Percentiles rank a stretch among this genome's conserved stretches.
Evolutionary conservation across 2,888 invertebrate species (phyloP).

Genomic region (Pomacea canaliculata): DNA sequence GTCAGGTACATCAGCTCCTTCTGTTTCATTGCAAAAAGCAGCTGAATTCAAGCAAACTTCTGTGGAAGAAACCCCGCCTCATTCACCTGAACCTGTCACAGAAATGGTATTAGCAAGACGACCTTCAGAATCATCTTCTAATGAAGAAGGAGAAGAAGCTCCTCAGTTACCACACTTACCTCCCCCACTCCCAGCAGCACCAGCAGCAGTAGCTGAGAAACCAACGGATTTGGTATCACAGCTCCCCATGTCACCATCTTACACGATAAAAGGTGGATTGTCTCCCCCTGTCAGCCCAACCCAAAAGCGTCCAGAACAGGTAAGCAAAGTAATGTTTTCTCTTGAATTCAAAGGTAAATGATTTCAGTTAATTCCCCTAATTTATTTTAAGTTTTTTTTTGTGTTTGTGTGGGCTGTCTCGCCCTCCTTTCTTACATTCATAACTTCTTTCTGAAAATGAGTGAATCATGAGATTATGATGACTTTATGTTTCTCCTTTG

Average conservation of each 20-base stretch:
- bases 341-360: too few species aligned
- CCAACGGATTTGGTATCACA: background rate
- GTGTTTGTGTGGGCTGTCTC: too few species aligned
- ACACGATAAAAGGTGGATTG: conserved; percentile 49
- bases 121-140: background rate
- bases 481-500: too few species aligned
- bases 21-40: conserved; percentile 55
- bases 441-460: too few species aligned
- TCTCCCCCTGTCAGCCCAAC: conserved; percentile 52
- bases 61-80: conserved; percentile 21
- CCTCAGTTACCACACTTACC: conserved; percentile 36
- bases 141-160: conserved; percentile 33
- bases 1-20: conserved; percentile 33
- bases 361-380: too few species aligned
- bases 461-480: too few species aligned
- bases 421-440: too few species aligned
- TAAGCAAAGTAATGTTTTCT: conserved; percentile 6
- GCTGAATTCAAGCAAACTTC: conserved; percentile 49
- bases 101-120: background rate
- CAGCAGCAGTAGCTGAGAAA: background rate
- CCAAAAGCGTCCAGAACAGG: conserved; percentile 48
- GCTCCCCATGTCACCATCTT: conserved; percentile 36
- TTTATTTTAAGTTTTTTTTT: too few species aligned
- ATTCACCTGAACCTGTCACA: background rate
- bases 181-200: conserved; percentile 31